Base-by-base conservation (phyloP, 30 jellyfish, hydroid and myxozoan species). In the Nemopilema nomurai region DNA sequence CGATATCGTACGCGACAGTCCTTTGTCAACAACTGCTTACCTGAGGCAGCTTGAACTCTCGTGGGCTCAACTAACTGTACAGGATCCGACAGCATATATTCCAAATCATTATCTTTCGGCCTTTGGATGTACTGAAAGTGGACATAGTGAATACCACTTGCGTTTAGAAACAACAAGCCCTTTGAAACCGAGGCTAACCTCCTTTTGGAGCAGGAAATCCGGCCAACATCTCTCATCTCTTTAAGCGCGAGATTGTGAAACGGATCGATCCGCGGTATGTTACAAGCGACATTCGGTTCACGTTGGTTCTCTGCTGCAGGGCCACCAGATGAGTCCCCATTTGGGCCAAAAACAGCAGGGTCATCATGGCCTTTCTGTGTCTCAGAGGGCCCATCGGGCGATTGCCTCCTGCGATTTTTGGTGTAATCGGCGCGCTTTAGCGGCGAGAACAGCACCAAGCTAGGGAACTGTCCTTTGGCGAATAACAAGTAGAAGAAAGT, bases 261-360 rank as follows among this genome's bases (percentile, higher is more conserved):
- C 4, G 96, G 96, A 49, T 87, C 65, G 24, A 87, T 22, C 51
- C 30, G 28, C 50, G 91, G 96, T 0, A 87, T 51, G 9, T 25
- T 20, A 57, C 96, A 87, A 1, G 90, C 90, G 49, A 69, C 22
- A 1, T 20, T 68, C 22, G 7, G 3, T 52, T 21, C 22, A 16
- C n/a, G n/a, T n/a, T n/a, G 18, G 62, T 20, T 50, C 29, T 51
- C 33, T 1, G 49, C 67, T 62, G 33, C 22, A n/a, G 8, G 67
- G 18, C 20, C 20, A 19, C 4, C 30, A 4, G 30, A 63, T 7
- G 8, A n/a, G 73, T 7, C 20, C 20, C 73, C 30, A 18, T 63
- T n/a, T 25, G 73, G 7, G 73, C 18, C 73, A 4, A 18, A 19
- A 63, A 19, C 30, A 18, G 27, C 20, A 8, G 7, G 7, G 8